These are phyloP conservation scores for Cosmia trapezina DNA, from an alignment of 2,888 invertebrate species.

Conservation along the genomic window DNA sequence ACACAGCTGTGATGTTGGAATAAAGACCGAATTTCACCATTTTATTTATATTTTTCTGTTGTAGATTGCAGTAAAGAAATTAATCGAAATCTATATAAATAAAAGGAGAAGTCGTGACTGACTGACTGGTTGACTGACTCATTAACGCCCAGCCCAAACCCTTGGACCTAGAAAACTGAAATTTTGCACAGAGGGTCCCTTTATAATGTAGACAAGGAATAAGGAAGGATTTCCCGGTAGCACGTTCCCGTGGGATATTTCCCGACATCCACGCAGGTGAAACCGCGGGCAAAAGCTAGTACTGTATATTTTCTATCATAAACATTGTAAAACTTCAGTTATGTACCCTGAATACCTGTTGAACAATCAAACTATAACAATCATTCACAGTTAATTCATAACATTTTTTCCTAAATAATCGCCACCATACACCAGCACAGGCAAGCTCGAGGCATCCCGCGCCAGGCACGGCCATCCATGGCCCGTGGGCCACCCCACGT, in stretches of 20 bases:
- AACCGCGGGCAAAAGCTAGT: too few relatives aligned
- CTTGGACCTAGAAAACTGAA: too few relatives aligned
- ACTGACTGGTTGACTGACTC: too few relatives aligned
- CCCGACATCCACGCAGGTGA: too few relatives aligned
- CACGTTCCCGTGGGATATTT: too few relatives aligned
- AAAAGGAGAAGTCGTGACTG: too few relatives aligned
- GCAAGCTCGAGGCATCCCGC: slow-evolving; percentile 48
- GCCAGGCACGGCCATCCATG: slow-evolving; percentile 72
- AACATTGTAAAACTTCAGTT: background rate
- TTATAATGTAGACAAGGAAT: too few relatives aligned
- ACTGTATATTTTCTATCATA: background rate
- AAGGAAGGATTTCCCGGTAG: too few relatives aligned
- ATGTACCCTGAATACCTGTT: background rate
- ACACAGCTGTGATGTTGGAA: background rate
- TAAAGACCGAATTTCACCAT: slow-evolving; percentile 4
- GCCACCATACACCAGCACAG: slow-evolving; percentile 3
- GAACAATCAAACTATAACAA: background rate
- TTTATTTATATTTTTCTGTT: background rate
- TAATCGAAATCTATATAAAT: background rate
- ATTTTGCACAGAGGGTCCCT: too few relatives aligned
- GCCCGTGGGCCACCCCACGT: slow-evolving; percentile 64
- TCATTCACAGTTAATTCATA: slow-evolving; percentile 8
- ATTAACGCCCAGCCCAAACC: too few relatives aligned
- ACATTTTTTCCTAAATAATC: slow-evolving; percentile 37
- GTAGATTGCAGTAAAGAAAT: too few relatives aligned